These are phyloP conservation scores for Diabrotica balteata DNA, from an alignment of 2,888 invertebrate species.

Conservation along the genomic window DNA sequence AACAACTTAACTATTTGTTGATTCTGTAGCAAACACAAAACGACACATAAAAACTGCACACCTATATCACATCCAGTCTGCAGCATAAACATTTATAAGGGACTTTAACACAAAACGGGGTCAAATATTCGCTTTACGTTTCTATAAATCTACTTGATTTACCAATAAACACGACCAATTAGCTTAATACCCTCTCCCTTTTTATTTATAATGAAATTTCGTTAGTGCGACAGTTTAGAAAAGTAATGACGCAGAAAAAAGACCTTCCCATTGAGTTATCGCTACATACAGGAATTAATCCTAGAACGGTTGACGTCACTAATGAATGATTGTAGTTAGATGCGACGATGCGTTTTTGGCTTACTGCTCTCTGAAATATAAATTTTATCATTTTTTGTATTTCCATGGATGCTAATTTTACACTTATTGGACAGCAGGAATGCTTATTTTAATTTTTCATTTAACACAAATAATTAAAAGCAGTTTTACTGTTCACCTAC, in stretches of 20 bases:
- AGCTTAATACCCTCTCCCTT: conserved; percentile 37
- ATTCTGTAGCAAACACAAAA: no score
- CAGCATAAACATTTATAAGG: conserved; percentile 4
- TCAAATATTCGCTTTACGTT: conserved; percentile 9
- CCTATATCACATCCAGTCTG: conserved; percentile 6
- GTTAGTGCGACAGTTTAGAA: conserved; percentile 49
- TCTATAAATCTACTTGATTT: conserved; percentile 23
- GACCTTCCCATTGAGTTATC: conserved; percentile 34
- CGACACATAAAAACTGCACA: no score
- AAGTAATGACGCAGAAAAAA: conserved; percentile 51
- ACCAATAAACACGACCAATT: conserved; percentile 38
- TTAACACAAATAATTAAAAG: no score
- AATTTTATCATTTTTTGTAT: conserved; percentile 22
- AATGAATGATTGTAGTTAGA: conserved; percentile 51
- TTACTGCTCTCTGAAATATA: conserved; percentile 32
- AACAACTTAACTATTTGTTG: no score
- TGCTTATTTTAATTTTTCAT: no score
- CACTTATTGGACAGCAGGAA: no score
- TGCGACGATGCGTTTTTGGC: conserved; percentile 29
- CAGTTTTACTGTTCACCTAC: no score
- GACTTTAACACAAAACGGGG: neutral
- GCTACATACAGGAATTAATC: conserved; percentile 33
- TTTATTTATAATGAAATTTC: conserved; percentile 44
- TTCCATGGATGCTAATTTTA: neutral
- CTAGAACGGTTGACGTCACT: conserved; percentile 34